Percentiles rank a stretch among this genome's conserved stretches.
phyloP scores from a whole-genome alignment of 2,888 invertebrate species.

The Hesperia comma region DNA sequence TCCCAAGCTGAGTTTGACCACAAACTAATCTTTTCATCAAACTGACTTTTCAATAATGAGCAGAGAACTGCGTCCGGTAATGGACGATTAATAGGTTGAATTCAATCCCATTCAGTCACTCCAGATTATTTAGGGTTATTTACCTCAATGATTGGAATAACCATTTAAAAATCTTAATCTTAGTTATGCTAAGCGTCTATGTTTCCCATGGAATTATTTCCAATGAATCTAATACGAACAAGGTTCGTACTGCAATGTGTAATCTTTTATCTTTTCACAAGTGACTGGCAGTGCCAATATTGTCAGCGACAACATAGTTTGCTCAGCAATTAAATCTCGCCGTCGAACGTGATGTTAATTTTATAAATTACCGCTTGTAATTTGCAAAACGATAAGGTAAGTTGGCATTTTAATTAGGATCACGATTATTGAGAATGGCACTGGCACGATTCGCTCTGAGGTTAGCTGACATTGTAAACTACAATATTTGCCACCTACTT shows the following conservation, averaged over 20 bases:
- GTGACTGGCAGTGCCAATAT: conserved; percentile 3
- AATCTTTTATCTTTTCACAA: conserved; percentile 11
- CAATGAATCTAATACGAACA: not conserved
- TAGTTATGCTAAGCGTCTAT: not conserved
- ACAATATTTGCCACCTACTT: not conserved
- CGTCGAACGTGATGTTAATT: conserved; percentile 27
- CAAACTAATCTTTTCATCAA: too few relatives aligned
- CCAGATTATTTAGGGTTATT: not conserved
- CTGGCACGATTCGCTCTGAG: conserved; percentile 8
- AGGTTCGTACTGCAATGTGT: not conserved
- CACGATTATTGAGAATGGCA: conserved; percentile 24
- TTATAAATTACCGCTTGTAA: conserved; percentile 26
- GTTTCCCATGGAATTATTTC: not conserved
- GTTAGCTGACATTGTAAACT: conserved; percentile 4
- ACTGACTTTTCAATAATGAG: too few relatives aligned
- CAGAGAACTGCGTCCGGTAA: too few relatives aligned
- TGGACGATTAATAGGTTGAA: too few relatives aligned
- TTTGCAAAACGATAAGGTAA: conserved; percentile 23
- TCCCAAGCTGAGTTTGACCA: too few relatives aligned
- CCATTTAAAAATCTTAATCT: not conserved
- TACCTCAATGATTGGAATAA: not conserved
- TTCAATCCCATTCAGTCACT: too few relatives aligned
- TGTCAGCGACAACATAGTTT: conserved; percentile 21
- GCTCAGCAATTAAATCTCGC: conserved; percentile 24
- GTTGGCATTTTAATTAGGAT: conserved; percentile 29